Evolutionary conservation across 2,113 vertebrate species (phyloP), one percentile per base, ranked within the genome.

Genomic region (Melanotaenia duboulayi): DNA sequence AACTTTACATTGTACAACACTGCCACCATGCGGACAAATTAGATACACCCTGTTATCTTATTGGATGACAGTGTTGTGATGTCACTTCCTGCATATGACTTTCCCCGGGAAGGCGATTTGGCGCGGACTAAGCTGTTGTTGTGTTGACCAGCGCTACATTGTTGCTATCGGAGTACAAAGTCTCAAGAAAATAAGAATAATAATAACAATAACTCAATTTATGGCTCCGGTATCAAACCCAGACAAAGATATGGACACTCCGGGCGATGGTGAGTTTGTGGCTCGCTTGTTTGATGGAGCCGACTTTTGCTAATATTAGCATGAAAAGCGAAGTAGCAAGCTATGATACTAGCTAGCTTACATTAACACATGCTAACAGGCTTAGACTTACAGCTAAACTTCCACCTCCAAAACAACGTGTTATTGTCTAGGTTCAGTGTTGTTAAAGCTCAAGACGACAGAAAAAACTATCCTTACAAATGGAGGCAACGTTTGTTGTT

Each of bases 71-170:
- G 23, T 0, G 0, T 3, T 0, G 0, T 23, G 25, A 73, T 23
- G 90, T 90, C 82, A 94, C 55, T 90, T 95, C 94, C 94, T 61
- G 54, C 58, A 65, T 85, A 89, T 88, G 83, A 93, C 74, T 94
- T 93, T 94, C 82, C 91, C 92, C 92, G 93, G 92, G 90, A 94
- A 94, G 59, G 10, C 3, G 44, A 81, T 85, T 94, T 94, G 92
- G 93, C 94, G 94, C 92, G 87, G 82, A 85, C 32, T 69, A 52
- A 7, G 5, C 63, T 70, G 82, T 80, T 89, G 81, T 91, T 92
- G 85, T 92, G 68, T 80, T 83, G 65, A 52, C 4, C 22, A 24
- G 57, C 54, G 50, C 9, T 1, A 46, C 42, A 16, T 48, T 16
- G 20, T 8, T 32, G 61, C 72, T 71, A 62, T 78, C 46, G 65